Base-by-base conservation (phyloP, 1,140 invertebrate species). In the Octopus sinensis region DNA sequence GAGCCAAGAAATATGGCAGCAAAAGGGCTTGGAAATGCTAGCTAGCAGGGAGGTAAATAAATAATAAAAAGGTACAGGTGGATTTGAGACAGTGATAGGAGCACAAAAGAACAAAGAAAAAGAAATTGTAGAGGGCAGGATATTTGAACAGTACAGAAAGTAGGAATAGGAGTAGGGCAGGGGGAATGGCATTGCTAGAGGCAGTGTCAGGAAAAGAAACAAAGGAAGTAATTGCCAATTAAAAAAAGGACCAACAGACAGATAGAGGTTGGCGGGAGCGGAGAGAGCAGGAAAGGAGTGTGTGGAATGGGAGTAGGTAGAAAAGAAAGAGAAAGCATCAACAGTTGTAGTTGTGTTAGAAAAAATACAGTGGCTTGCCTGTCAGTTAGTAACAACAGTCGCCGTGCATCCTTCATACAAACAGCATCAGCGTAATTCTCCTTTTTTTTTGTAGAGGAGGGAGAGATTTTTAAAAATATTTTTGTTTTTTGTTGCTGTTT, bases 291-390 rank as follows among this genome's bases (percentile, higher is more conserved):
- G n/a, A n/a, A n/a, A n/a, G n/a, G n/a, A n/a, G n/a, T n/a, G n/a
- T n/a, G n/a, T n/a, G n/a, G n/a, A n/a, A n/a, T n/a, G n/a, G n/a
- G n/a, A n/a, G n/a, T n/a, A n/a, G n/a, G n/a, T n/a, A n/a, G n/a
- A n/a, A n/a, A n/a, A n/a, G n/a, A 71, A 71, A 71, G 68, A 71
- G 68, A 71, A 71, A 71, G 68, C 68, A 13, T 13, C 68, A 12
- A 71, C 17, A 62, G n/a, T n/a, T n/a, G 6, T 9, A 17, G 6
- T 71, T 71, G 68, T 71, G 68, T 71, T 71, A 71, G 68, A 71
- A 71, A 71, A 71, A 23, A 71, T 5, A 17, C 6, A 17, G 6
- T 62, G 68, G 13, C 68, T 71, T 71, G 68, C 68, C 68, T 71
- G 68, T 71, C 68, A 13, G 56, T 62, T 62, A 62, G 68, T 71